Conservation (phyloP, 2,797 vertebrate species). For the Staurois parvus region DNA sequence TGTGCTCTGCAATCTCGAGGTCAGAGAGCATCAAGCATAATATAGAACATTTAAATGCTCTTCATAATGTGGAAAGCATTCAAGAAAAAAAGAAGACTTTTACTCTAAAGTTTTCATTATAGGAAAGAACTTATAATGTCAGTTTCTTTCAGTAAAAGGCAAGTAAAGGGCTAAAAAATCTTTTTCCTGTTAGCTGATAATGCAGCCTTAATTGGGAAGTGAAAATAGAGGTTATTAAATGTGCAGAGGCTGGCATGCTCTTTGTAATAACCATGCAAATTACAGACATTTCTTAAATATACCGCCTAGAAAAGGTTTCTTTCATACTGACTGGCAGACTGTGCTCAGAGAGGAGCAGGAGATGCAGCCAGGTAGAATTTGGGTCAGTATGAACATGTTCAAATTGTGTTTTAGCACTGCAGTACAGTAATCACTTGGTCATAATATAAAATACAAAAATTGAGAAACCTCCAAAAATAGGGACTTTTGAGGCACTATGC, state of each 20-base stretch:
- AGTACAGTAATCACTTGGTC: not conserved
- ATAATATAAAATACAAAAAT: no score
- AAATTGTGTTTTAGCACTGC: not conserved
- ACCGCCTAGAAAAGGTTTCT: slow-evolving; percentile 1
- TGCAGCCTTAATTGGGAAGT: slow-evolving; percentile 24
- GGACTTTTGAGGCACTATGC: no score
- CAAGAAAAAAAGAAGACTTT: not conserved
- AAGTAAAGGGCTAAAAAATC: slow-evolving; percentile 13
- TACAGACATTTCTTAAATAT: not conserved
- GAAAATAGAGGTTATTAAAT: slow-evolving; percentile 35
- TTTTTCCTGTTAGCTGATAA: slow-evolving; percentile 18
- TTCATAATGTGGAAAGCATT: slow-evolving; percentile 14
- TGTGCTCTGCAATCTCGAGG: slow-evolving; percentile 35
- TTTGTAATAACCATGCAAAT: slow-evolving; percentile 36
- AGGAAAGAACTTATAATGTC: slow-evolving; percentile 2
- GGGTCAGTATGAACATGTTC: not conserved
- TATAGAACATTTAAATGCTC: slow-evolving; percentile 39
- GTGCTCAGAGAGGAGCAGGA: not conserved
- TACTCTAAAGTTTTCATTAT: slow-evolving; percentile 1
- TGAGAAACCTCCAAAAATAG: no score
- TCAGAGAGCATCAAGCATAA: slow-evolving; percentile 22
- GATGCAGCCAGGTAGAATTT: not conserved
- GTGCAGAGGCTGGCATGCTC: slow-evolving; percentile 8
- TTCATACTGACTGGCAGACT: not conserved
- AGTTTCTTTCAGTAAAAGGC: not conserved